Evolutionary conservation across 2,888 invertebrate genomes (phyloP).

Genomic region (Drosophila neotestacea): DNA sequence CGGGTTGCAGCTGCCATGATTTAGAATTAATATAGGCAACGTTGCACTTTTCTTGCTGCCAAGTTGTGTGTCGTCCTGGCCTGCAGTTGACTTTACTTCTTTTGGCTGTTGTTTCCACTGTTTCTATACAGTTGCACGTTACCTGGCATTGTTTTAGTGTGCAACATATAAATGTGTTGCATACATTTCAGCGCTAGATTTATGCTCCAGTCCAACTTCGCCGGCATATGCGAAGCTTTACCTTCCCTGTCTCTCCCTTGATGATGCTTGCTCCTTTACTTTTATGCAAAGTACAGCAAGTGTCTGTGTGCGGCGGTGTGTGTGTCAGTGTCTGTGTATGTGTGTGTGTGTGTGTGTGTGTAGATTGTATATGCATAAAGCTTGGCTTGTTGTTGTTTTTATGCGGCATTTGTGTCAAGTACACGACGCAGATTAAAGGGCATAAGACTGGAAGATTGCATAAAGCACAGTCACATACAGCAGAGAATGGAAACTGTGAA

Average conservation of each 20-base stretch:
- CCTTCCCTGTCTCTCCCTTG: slow-evolving; percentile 18
- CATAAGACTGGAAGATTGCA: slow-evolving; percentile 73
- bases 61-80: slow-evolving; percentile 27
- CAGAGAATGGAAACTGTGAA: slow-evolving; percentile 6
- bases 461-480: slow-evolving; percentile 33
- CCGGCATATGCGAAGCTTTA: slow-evolving; percentile 62
- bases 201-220: slow-evolving; percentile 60
- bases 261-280: slow-evolving; percentile 49
- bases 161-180: slow-evolving; percentile 70
- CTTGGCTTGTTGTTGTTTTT: slow-evolving; percentile 63
- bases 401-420: slow-evolving; percentile 76
- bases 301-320: slow-evolving; percentile 11
- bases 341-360: slow-evolving; percentile 19
- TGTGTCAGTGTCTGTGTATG: slow-evolving; percentile 10
- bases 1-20: slow-evolving; percentile 56
- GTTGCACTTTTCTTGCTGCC: slow-evolving; percentile 33
- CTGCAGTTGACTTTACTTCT: slow-evolving; percentile 67
- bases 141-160: slow-evolving; percentile 68
- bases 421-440: slow-evolving; percentile 78
- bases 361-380: slow-evolving; percentile 55
- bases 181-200: slow-evolving; percentile 75
- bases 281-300: slow-evolving; percentile 67
- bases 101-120: slow-evolving; percentile 28
- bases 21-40: slow-evolving; percentile 74
- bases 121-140: not conserved